Base-by-base conservation (phyloP, 2,888 invertebrate species). In the Drosophila eohydei region DNA sequence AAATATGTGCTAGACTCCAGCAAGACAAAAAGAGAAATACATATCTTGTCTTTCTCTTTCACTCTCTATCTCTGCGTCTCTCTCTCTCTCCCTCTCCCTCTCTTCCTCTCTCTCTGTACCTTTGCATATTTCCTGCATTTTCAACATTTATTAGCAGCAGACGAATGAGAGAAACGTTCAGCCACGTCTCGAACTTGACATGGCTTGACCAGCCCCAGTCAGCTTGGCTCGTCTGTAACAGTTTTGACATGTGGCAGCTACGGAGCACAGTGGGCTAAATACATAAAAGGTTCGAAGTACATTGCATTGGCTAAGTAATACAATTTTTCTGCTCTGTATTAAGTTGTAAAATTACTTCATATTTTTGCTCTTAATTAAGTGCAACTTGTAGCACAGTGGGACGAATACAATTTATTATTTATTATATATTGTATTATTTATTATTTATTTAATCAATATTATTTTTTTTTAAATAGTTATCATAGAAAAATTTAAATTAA, bases 81-180 rank as follows among this genome's bases (percentile, higher is more conserved):
- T 40, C 38, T n/a, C 38, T 9, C 5, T 34, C 34, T 2, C 34
- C 34, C 12, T 12, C 36, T n/a, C 7, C 26, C 12, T 38, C 26
- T 14, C 1, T 40, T 28, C n/a, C 38, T 9, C 5, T 51, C 34
- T 4, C 34, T 51, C 50, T 34, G 21, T 21, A 3, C 16, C 43
- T 43, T 74, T 80, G 82, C 82, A 81, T 76, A 81, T 76, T 73
- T 79, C 34, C 69, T 60, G 51, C 66, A 70, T 70, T 79, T 70
- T 54, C 74, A 68, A 65, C 84, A 87, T 88, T 81, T 84, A 79
- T 84, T 82, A 71, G 81, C 59, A 60, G 30, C 75, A 63, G 75
- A 64, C 67, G 68, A 44, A 73, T 60, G 57, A 36, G 44, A 62
- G 44, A 62, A 63, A 61, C 72, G 67, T 34, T 65, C 72, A 67